phyloP scores from a whole-genome alignment of 2,113 vertebrate genomes.

The Regulus satrapa region DNA sequence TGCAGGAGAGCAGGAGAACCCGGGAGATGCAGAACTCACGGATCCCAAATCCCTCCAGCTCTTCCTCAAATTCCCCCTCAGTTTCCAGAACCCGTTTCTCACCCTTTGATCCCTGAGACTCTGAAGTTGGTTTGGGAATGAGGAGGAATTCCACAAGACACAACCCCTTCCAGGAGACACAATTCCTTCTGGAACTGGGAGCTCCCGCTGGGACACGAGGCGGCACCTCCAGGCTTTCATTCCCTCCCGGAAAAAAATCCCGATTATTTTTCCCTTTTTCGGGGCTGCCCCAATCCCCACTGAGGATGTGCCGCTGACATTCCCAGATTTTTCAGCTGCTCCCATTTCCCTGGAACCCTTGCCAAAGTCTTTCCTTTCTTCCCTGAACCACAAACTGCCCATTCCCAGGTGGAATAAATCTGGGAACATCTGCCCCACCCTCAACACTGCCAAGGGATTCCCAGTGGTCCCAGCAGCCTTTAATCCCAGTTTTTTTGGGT shows the following conservation, averaged over 20 bases:
- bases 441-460: background rate
- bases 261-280: background rate
- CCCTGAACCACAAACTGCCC: background rate
- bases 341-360: background rate
- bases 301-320: fast-evolving
- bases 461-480: background rate
- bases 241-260: background rate
- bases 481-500: background rate
- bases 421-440: background rate
- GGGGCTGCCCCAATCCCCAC: background rate
- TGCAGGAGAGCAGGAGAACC: background rate
- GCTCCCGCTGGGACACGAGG: fast-evolving
- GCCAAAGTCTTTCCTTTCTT: background rate
- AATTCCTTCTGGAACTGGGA: background rate
- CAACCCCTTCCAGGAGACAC: background rate
- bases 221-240: background rate
- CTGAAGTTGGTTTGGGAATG: background rate
- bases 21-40: background rate
- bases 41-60: background rate
- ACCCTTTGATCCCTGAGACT: background rate
- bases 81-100: background rate
- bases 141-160: too few species aligned
- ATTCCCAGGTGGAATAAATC: background rate
- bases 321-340: background rate
- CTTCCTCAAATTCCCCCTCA: background rate